Conservation (phyloP, 2,113 vertebrate species). For the Sula dactylatra region DNA sequence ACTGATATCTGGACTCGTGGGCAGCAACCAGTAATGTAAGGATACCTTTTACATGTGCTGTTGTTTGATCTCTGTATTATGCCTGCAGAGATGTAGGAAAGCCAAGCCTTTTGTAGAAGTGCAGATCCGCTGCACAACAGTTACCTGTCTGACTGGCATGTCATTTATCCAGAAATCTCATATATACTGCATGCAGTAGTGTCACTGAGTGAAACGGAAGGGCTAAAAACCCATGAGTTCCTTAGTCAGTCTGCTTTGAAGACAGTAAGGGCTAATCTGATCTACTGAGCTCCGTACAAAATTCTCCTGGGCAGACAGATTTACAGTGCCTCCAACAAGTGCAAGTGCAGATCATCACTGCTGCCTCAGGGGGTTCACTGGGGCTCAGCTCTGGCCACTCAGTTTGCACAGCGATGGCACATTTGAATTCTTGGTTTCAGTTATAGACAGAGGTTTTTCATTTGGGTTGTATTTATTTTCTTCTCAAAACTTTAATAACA, state of each 20-base stretch:
- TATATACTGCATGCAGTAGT: background rate
- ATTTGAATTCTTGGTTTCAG: background rate
- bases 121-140: background rate
- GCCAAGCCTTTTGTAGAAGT: background rate
- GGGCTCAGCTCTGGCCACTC: background rate
- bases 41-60: background rate
- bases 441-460: background rate
- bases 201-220: background rate
- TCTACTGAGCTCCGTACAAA: background rate
- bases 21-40: background rate
- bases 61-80: background rate
- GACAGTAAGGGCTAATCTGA: background rate
- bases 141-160: background rate
- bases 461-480: background rate
- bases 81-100: background rate
- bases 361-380: background rate
- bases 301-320: background rate
- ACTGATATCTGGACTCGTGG: background rate
- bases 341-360: background rate
- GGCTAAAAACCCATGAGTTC: background rate
- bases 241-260: background rate
- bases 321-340: background rate
- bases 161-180: background rate
- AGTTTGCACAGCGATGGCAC: background rate
- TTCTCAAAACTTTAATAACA: background rate